A percentile compares a stretch with the other conserved stretches of the same genome.
These are phyloP conservation scores for Patella ulyssiponensis DNA, from an alignment of 2,888 invertebrate species.

Conservation along the genomic window DNA sequence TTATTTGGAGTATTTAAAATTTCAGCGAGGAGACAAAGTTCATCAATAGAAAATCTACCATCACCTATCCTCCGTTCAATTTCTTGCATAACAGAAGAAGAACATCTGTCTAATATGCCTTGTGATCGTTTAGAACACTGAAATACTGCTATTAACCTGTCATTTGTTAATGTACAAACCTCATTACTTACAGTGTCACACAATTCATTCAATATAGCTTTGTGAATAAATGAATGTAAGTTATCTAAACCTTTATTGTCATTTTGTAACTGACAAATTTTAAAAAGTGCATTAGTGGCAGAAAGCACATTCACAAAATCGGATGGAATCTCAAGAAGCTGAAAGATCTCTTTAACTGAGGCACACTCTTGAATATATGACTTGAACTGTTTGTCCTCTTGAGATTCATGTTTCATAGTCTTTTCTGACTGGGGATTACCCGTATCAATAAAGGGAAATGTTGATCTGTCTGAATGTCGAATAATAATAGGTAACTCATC, in stretches of 20 bases:
- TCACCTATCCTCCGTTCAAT: constrained; percentile 78
- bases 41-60: constrained; percentile 76
- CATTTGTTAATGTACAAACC: constrained; percentile 39
- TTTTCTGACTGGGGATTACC: constrained; percentile 35
- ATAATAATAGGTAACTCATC: constrained; percentile 81
- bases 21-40: constrained; percentile 77
- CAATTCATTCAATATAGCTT: constrained; percentile 74
- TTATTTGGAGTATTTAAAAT: constrained; percentile 75
- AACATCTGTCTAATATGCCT: constrained; percentile 39
- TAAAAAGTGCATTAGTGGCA: constrained; percentile 53
- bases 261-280: constrained; percentile 49
- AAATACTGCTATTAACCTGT: constrained; percentile 44
- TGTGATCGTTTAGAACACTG: constrained; percentile 46
- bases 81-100: constrained; percentile 77
- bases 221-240: constrained; percentile 70
- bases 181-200: constrained; percentile 72
- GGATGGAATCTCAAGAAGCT: constrained; percentile 73
- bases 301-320: constrained; percentile 72
- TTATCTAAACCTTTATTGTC: constrained; percentile 54
- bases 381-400: constrained; percentile 47
- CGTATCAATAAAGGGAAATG: constrained; percentile 42
- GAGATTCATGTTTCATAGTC: constrained; percentile 37
- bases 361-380: constrained; percentile 44
- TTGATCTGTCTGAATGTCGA: constrained; percentile 69
- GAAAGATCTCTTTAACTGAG: constrained; percentile 64